These are phyloP conservation scores for Sarcophaga peregrina DNA, from an alignment of 1,140 invertebrate species.

Conservation along the genomic window DNA sequence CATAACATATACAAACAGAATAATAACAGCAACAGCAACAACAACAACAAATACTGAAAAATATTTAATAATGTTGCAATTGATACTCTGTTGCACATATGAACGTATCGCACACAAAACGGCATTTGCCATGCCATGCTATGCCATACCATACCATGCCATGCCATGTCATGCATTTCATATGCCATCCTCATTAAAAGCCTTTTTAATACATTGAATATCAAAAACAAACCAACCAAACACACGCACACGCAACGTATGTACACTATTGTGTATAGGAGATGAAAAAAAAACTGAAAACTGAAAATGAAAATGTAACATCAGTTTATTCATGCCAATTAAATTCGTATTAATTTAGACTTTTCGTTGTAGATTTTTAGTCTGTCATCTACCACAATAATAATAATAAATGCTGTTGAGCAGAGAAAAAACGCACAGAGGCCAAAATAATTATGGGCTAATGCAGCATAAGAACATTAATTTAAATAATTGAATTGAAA, in stretches of 20 bases:
- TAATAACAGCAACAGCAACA: neutral
- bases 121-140: neutral
- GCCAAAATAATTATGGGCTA: neutral
- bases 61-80: conserved; percentile 31
- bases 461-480: no score
- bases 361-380: neutral
- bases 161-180: conserved; percentile 1
- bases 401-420: neutral
- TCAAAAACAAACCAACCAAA: neutral
- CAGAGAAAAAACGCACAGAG: neutral
- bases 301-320: neutral
- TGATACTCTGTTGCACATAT: conserved; percentile 4
- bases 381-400: neutral
- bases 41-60: conserved; percentile 17
- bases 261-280: no score
- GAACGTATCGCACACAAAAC: neutral
- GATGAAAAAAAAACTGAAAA: no score
- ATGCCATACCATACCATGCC: neutral
- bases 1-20: neutral
- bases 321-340: conserved; percentile 9
- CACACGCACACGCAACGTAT: no score
- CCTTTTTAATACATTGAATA: conserved; percentile 1
- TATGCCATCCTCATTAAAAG: conserved; percentile 2
- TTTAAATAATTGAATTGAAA: no score
- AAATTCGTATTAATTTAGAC: conserved; percentile 15